These are phyloP conservation scores for Xanthorhoe designata DNA, from an alignment of 2,888 invertebrate genomes.

Conservation along the genomic window DNA sequence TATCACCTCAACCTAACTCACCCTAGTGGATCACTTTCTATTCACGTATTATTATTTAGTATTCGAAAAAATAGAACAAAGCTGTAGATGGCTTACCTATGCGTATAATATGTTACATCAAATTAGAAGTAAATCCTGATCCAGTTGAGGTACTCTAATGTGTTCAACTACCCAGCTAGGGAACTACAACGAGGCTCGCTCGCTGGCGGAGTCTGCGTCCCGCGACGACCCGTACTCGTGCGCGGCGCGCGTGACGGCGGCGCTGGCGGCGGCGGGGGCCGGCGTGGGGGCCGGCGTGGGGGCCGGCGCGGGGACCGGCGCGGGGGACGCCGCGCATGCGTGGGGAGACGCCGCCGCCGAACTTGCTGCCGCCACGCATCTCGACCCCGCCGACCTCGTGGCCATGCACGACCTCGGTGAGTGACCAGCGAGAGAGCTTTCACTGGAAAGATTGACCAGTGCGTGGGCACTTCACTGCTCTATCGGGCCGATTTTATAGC, in stretches of 20 bases:
- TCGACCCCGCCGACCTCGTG: constrained; percentile 74
- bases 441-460: too few relatives aligned
- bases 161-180: background rate
- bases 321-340: constrained; percentile 49
- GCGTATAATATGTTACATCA: background rate
- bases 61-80: too few relatives aligned
- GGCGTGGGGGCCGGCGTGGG: constrained; percentile 53
- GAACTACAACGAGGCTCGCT: background rate
- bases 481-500: too few relatives aligned
- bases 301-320: constrained; percentile 46
- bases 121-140: background rate
- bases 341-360: constrained; percentile 60
- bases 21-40: too few relatives aligned
- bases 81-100: background rate
- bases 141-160: background rate
- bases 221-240: too few relatives aligned
- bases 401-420: constrained; percentile 73
- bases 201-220: background rate
- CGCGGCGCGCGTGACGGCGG: constrained; percentile 53
- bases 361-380: constrained; percentile 72
- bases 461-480: too few relatives aligned
- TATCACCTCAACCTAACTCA: too few relatives aligned
- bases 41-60: too few relatives aligned
- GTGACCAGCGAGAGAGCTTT: background rate
- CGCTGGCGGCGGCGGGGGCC: constrained; percentile 29